Percentiles rank a stretch among this genome's conserved stretches.
Evolutionary conservation across 2,888 invertebrate species (phyloP).

Genomic region (Argynnis bischoffii): DNA sequence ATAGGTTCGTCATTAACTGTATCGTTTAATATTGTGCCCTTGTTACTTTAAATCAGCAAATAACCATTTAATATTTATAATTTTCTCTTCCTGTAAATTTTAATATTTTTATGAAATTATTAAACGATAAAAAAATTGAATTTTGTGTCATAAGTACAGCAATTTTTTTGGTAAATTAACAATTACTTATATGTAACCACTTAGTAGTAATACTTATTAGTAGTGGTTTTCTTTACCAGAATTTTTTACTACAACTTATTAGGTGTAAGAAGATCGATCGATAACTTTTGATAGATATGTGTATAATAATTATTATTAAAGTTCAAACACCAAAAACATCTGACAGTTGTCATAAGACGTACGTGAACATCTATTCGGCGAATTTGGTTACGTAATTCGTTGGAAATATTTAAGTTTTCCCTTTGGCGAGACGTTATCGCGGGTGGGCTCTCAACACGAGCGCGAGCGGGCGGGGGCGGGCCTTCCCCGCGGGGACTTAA

Average conservation of each 20-base stretch:
- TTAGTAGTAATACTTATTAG: no score
- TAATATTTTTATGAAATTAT: no score
- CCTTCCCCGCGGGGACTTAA: conserved; percentile 77
- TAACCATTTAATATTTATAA: conserved; percentile 44
- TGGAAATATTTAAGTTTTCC: conserved; percentile 79
- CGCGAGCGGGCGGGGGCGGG: conserved; percentile 57
- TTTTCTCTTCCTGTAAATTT: no score
- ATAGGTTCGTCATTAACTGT: conserved; percentile 71
- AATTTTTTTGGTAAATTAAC: no score
- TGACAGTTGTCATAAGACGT: conserved; percentile 61
- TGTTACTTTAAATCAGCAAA: conserved; percentile 59
- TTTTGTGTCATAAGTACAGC: no score
- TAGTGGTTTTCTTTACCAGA: conserved; percentile 22
- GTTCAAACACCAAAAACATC: conserved; percentile 19
- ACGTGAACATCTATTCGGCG: conserved; percentile 71
- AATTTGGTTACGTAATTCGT: conserved; percentile 75
- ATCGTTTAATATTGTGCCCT: conserved; percentile 68
- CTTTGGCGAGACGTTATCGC: conserved; percentile 77
- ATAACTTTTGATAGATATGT: not conserved
- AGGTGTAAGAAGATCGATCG: not conserved
- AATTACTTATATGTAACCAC: no score
- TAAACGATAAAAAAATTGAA: no score
- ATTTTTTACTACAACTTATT: not conserved
- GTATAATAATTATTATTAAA: conserved; percentile 20
- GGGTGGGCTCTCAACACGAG: conserved; percentile 69